These are phyloP conservation scores for Nothocercus julius DNA, from an alignment of 2,113 vertebrate species.

Conservation along the genomic window DNA sequence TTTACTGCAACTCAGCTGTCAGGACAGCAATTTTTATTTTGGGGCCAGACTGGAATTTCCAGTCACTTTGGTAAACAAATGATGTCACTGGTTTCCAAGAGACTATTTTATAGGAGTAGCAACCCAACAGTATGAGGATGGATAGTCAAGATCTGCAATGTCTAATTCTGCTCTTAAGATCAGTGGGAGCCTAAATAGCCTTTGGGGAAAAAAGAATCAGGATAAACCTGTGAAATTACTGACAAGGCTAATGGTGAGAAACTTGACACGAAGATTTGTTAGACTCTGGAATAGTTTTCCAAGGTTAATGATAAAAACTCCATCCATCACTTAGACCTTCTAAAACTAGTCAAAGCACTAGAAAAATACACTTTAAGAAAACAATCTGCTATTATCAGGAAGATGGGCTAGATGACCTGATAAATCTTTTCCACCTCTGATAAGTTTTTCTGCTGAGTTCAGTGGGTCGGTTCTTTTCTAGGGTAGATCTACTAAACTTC, in stretches of 20 bases:
- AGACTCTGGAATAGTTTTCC: neutral
- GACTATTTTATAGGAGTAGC: neutral
- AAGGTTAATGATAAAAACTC: slow-evolving; percentile 62
- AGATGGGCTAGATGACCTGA: neutral
- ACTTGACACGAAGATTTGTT: slow-evolving; percentile 43
- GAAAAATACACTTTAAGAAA: slow-evolving; percentile 18
- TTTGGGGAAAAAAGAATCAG: neutral
- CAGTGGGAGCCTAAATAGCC: neutral
- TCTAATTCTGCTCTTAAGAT: neutral
- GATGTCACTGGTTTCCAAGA: neutral
- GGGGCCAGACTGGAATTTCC: neutral
- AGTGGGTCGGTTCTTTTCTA: neutral
- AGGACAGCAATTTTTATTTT: neutral
- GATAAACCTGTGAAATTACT: slow-evolving; percentile 12
- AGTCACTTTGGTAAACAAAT: neutral
- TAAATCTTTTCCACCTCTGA: slow-evolving; percentile 16
- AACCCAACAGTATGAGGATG: neutral
- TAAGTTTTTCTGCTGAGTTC: neutral
- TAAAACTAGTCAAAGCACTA: slow-evolving; percentile 25
- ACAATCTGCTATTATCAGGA: slow-evolving; percentile 30
- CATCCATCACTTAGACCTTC: slow-evolving; percentile 51
- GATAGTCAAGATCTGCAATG: neutral
- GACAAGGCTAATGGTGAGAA: slow-evolving; percentile 14
- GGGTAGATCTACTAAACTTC: neutral
- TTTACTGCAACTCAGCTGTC: neutral